These are phyloP conservation scores for Linurgus olivaceus DNA, from an alignment of 2,797 vertebrate species.

Conservation along the genomic window DNA sequence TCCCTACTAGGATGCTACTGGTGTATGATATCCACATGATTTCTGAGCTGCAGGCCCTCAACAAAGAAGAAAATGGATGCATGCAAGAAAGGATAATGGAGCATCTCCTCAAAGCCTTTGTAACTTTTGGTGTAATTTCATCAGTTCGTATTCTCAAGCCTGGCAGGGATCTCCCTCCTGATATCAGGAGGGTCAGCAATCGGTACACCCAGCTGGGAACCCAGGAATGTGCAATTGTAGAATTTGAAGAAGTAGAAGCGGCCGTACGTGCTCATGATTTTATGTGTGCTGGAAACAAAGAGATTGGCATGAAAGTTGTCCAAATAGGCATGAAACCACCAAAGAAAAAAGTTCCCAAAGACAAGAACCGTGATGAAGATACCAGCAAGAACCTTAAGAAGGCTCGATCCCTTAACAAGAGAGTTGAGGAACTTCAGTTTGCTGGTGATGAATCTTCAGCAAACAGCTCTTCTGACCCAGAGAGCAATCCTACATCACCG, in stretches of 20 bases:
- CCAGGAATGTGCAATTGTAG: conserved; percentile 92
- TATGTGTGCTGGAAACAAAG: conserved; percentile 72
- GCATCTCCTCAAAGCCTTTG: conserved; percentile 89
- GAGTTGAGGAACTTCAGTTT: conserved; percentile 93
- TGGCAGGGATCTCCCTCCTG: conserved; percentile 89
- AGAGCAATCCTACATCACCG: conserved; percentile 91
- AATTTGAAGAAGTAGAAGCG: conserved; percentile 95
- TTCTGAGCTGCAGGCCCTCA: conserved; percentile 79
- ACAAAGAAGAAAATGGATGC: conserved; percentile 76
- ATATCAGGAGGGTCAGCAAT: conserved; percentile 89
- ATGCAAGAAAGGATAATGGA: conserved; percentile 93
- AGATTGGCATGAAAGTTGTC: conserved; percentile 82
- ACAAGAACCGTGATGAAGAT: conserved; percentile 80
- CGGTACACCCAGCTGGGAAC: conserved; percentile 88
- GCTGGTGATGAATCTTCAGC: conserved; percentile 89
- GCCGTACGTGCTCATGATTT: conserved; percentile 89
- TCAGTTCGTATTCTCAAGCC: conserved; percentile 92
- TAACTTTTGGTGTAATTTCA: conserved; percentile 87
- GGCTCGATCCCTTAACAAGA: conserved; percentile 86
- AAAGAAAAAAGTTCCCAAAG: conserved; percentile 92
- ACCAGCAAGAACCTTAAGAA: conserved; percentile 73
- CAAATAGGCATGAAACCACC: conserved; percentile 93
- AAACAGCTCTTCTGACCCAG: conserved; percentile 94
- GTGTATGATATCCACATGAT: conserved; percentile 87
- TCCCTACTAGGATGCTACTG: conserved; percentile 94